Conservation (phyloP, 2,888 invertebrate species). For the Pterostichus niger region DNA sequence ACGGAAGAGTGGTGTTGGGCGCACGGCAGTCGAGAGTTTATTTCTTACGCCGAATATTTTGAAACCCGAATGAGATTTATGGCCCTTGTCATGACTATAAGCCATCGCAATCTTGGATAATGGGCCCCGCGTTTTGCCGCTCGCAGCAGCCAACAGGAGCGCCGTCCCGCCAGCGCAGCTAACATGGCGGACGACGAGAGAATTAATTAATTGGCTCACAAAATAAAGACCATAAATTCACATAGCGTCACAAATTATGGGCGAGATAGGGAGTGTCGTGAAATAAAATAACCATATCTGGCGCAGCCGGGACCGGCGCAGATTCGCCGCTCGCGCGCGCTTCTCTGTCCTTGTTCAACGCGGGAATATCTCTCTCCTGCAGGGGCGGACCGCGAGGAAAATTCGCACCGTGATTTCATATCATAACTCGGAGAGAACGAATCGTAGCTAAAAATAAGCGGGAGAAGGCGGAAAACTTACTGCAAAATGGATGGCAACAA, state of each 20-base stretch:
- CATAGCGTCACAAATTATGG: constrained; percentile 78
- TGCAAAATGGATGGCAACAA: background rate
- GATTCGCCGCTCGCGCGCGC: constrained; percentile 42
- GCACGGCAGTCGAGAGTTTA: constrained; percentile 34
- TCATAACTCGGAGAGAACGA: constrained; percentile 40
- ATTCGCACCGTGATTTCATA: constrained; percentile 47
- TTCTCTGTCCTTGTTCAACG: background rate
- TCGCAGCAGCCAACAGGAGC: constrained; percentile 68
- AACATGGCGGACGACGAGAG: constrained; percentile 75
- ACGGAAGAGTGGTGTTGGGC: constrained; percentile 11
- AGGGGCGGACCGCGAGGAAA: constrained; percentile 47
- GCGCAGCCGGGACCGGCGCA: constrained; percentile 69
- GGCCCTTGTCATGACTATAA: constrained; percentile 76
- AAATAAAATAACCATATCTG: constrained; percentile 78
- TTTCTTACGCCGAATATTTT: constrained; percentile 69
- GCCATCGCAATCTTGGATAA: constrained; percentile 77
- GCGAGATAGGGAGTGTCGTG: constrained; percentile 77
- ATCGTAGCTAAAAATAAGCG: constrained; percentile 24
- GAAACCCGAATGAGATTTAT: constrained; percentile 77
- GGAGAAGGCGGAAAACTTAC: background rate
- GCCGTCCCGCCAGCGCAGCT: constrained; percentile 71
- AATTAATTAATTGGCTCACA: constrained; percentile 78
- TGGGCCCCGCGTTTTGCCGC: constrained; percentile 70
- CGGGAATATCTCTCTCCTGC: constrained; percentile 8
- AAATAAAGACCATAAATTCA: constrained; percentile 78